These are phyloP conservation scores for Drosophila virilis DNA, from an alignment of 1,140 invertebrate genomes.

Conservation along the genomic window DNA sequence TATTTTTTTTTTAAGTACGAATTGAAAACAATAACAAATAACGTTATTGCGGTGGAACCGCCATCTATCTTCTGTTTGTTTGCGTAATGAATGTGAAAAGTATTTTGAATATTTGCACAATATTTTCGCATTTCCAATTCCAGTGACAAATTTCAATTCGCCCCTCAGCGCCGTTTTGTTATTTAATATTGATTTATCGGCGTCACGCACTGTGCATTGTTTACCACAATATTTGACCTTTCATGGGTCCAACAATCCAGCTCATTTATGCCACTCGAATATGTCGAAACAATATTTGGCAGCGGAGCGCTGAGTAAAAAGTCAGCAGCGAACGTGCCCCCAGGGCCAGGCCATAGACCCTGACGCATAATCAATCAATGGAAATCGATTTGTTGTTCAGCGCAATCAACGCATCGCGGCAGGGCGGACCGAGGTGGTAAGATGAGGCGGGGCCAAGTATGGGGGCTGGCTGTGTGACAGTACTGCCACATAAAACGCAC, in stretches of 20 bases:
- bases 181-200: conserved; percentile 73
- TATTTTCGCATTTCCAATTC: conserved; percentile 35
- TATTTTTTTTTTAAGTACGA: neutral
- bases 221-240: conserved; percentile 68
- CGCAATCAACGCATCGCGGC: conserved; percentile 48
- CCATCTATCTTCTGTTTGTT: conserved; percentile 42
- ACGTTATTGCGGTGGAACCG: neutral
- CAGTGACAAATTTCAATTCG: conserved; percentile 9
- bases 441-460: neutral
- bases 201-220: conserved; percentile 51
- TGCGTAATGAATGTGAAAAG: conserved; percentile 70
- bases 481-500: conserved; percentile 7
- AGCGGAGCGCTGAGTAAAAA: conserved; percentile 24
- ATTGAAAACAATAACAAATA: neutral
- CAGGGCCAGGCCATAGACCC: conserved; percentile 21
- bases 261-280: conserved; percentile 21
- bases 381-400: conserved; percentile 72
- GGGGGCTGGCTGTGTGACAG: conserved; percentile 3
- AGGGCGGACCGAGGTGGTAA: neutral
- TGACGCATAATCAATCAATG: conserved; percentile 76
- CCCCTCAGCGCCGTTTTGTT: conserved; percentile 17
- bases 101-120: conserved; percentile 73
- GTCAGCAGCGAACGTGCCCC: conserved; percentile 19
- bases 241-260: neutral
- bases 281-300: conserved; percentile 48